These are phyloP conservation scores for Pogoniulus pusillus DNA, from an alignment of 2,797 vertebrate species.

Conservation along the genomic window DNA sequence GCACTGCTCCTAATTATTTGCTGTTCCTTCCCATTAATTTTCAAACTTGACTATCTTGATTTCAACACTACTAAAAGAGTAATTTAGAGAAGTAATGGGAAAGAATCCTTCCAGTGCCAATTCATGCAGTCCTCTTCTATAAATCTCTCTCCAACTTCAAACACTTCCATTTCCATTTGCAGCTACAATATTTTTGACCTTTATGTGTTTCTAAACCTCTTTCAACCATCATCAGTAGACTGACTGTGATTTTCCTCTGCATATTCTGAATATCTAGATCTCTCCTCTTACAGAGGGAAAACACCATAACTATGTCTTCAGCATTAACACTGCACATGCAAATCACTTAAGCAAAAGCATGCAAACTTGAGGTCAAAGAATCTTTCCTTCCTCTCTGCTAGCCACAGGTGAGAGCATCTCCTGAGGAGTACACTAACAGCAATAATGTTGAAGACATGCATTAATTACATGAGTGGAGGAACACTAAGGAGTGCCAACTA, in stretches of 20 bases:
- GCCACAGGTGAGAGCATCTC: not conserved
- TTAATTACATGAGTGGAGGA: not conserved
- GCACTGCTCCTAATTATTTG: conserved; percentile 46
- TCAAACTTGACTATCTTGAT: conserved; percentile 36
- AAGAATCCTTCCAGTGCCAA: conserved; percentile 5
- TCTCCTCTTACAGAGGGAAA: not conserved
- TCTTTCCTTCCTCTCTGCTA: not conserved
- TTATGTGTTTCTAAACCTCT: conserved; percentile 30
- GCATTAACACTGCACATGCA: not conserved
- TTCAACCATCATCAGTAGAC: not conserved
- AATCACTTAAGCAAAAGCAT: not conserved
- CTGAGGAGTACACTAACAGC: not conserved
- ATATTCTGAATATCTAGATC: not conserved
- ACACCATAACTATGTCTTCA: not conserved
- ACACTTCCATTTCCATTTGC: conserved; percentile 36
- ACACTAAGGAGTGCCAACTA: not conserved
- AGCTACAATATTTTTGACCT: conserved; percentile 52
- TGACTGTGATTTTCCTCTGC: conserved; percentile 19
- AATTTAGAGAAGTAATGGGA: conserved; percentile 42
- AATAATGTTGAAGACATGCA: not conserved
- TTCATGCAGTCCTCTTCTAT: not conserved
- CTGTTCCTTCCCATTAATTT: conserved; percentile 51
- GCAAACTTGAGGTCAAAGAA: not conserved
- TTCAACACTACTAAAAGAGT: conserved; percentile 27
- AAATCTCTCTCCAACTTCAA: conserved; percentile 41